Conservation (phyloP, 2,113 vertebrate genomes). For the Oryctolagus cuniculus region mOryCun1.1 NC_091432.1:63883501-63884000, state of each 20-base stretch:
- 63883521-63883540: neutral
- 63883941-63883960: no score
- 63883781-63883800: neutral
- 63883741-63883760: neutral
- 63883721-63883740: neutral
- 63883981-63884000: no score
- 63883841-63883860: neutral
- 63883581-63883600: neutral
- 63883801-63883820: neutral
- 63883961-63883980: no score
- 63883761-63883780: neutral
- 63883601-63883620: neutral
- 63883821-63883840: neutral
- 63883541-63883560: neutral
- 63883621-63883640: neutral
- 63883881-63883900: no score
- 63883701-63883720: neutral
- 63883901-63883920: no score
- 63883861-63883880: neutral
- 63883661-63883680: neutral
- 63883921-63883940: no score
- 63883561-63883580: neutral
- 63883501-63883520: neutral
- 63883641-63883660: neutral
- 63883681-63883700: neutral